These are phyloP conservation scores for Yoshiicerus persimilis DNA, from an alignment of 1,140 invertebrate genomes.

Conservation along the genomic window DNA sequence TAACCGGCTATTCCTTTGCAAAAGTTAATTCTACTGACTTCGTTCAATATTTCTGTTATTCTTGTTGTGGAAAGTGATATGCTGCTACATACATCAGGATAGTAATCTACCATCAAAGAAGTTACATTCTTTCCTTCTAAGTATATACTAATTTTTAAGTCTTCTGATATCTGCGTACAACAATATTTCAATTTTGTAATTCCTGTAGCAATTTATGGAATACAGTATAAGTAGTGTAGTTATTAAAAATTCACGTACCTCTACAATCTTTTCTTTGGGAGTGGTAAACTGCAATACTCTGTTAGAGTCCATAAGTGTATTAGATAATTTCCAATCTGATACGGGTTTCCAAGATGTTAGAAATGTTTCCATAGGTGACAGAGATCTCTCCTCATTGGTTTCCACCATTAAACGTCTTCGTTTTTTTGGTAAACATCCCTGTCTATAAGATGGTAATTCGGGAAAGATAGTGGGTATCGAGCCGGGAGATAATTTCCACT, in stretches of 20 bases:
- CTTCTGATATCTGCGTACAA: no score
- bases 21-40: neutral
- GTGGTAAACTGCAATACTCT: no score
- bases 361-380: neutral
- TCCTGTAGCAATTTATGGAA: no score
- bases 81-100: neutral
- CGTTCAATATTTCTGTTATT: neutral
- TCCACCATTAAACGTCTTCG: neutral
- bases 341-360: neutral
- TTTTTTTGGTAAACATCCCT: neutral
- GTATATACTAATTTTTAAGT: no score
- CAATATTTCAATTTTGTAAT: no score
- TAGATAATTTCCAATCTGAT: neutral
- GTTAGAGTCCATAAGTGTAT: no score
- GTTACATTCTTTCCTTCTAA: neutral
- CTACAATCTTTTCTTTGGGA: no score
- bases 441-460: neutral
- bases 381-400: neutral
- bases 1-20: neutral
- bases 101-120: neutral
- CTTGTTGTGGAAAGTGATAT: neutral
- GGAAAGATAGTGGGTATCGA: conserved; percentile 11
- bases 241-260: no score
- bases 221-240: no score
- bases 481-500: neutral